Base-by-base conservation (phyloP, 1,140 invertebrate species). In the Tribolium madens region DNA sequence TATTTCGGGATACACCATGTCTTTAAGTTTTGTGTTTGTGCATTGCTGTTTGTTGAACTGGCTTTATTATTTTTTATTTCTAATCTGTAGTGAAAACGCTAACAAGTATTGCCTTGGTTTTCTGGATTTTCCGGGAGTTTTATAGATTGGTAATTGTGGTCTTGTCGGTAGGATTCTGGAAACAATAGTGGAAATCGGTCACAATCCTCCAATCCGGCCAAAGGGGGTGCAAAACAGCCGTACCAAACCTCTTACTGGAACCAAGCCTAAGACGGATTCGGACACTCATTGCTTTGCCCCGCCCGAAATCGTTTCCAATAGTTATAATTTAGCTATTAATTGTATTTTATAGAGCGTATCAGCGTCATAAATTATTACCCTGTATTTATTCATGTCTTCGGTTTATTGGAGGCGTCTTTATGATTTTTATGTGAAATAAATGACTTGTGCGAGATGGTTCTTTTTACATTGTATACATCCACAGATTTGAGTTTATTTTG, bases 101-200 rank as follows among this genome's bases (percentile, higher is more conserved):
- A 53, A 53, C 15, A 14, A 14, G 12, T 26, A 2, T 26, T 26
- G 21, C 21, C n/a, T 64, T 64, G 21, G 57, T 64, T 42, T 42
- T 64, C 26, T 21, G 53, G 53, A 21, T 18, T 60, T 26, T 31
- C 3, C 14, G 46, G 31, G 46, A 18, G 15, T 31, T 31, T 36
- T 36, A 3, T 17, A 12, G 14, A 18, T 52, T 73, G 18, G 17
- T 18, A 68, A 53, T 52, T 9, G 21, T 72, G 47, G 1, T 72
- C 74, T 50, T 76, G 68, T 77, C 85, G 85, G 3, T 88, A 92
- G 88, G 92, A 93, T 81, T 90, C 91, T 47, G 87, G 87, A 13
- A 91, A 89, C 81, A 91, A 88, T 83, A 89, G 89, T 73, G 91
- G 91, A 17, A 91, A 92, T 81, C 89, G 92, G 80, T 89, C 91